Conservation (phyloP, 2,113 vertebrate genomes). For the Pelobates fuscus region DNA sequence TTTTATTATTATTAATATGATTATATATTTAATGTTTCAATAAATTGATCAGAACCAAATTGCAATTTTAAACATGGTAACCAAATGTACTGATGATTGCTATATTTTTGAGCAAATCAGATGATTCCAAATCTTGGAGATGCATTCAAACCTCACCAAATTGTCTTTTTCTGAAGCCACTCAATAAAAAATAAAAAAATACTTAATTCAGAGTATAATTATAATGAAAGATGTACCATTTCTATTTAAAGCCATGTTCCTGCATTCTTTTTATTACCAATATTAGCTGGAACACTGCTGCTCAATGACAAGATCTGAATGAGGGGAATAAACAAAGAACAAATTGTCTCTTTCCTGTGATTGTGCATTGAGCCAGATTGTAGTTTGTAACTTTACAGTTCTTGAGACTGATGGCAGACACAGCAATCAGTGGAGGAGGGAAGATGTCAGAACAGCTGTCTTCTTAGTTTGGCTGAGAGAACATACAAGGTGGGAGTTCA, state of each 20-base stretch:
- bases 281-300: conserved; percentile 29
- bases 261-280: conserved; percentile 23
- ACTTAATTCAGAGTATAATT: no score
- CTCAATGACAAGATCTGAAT: conserved; percentile 28
- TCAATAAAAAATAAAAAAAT: no score
- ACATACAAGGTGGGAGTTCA: conserved; percentile 37
- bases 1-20: no score
- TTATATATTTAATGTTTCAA: no score
- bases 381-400: conserved; percentile 31
- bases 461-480: conserved; percentile 14
- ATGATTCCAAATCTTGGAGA: no score
- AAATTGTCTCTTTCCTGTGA: conserved; percentile 25
- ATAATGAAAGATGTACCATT: not conserved
- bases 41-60: no score
- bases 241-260: conserved; percentile 31
- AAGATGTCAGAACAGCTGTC: conserved; percentile 33
- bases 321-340: conserved; percentile 33
- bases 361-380: conserved; percentile 14
- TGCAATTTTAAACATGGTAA: no score
- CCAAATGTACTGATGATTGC: no score
- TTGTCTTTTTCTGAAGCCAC: no score
- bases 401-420: conserved; percentile 18
- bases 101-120: no score
- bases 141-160: no score
- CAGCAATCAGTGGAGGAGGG: conserved; percentile 13